Conservation (phyloP, 2,797 vertebrate species). For the Carduelis carduelis region DNA sequence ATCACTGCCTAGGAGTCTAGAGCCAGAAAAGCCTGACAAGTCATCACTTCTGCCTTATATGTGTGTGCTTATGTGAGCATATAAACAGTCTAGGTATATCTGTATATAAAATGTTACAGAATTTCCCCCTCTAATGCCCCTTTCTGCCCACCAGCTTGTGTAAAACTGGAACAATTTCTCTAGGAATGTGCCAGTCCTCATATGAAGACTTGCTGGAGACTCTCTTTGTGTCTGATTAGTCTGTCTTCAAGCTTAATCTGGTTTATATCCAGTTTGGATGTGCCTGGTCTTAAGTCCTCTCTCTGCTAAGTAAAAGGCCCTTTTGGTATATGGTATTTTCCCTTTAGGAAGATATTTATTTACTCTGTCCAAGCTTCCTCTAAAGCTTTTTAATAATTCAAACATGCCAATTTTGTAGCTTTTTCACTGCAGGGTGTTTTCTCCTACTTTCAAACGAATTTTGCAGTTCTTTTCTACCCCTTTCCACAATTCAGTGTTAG, state of each 20-base stretch:
- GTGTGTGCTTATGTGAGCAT: neutral
- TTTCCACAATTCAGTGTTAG: neutral
- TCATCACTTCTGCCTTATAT: neutral
- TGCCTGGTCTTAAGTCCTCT: neutral
- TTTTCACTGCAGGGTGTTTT: neutral
- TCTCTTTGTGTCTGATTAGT: neutral
- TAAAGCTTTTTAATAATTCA: conserved; percentile 1
- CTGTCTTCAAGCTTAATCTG: neutral
- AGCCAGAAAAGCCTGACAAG: neutral
- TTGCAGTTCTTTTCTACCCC: neutral
- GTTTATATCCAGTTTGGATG: neutral
- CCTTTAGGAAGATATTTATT: neutral
- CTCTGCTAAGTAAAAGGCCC: neutral
- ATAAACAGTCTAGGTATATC: neutral
- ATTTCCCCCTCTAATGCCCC: neutral
- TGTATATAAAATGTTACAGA: neutral
- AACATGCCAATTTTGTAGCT: neutral
- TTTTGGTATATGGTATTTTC: neutral
- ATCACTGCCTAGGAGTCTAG: neutral
- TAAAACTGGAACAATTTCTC: neutral
- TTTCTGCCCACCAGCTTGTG: neutral
- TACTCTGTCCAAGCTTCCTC: neutral
- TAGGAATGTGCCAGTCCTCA: neutral
- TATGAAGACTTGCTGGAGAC: neutral
- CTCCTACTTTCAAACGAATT: neutral